A percentile compares a stretch with the other conserved stretches of the same genome.
Conservation (phyloP, 2,113 vertebrate species). For the Bubo scandiacus region DNA sequence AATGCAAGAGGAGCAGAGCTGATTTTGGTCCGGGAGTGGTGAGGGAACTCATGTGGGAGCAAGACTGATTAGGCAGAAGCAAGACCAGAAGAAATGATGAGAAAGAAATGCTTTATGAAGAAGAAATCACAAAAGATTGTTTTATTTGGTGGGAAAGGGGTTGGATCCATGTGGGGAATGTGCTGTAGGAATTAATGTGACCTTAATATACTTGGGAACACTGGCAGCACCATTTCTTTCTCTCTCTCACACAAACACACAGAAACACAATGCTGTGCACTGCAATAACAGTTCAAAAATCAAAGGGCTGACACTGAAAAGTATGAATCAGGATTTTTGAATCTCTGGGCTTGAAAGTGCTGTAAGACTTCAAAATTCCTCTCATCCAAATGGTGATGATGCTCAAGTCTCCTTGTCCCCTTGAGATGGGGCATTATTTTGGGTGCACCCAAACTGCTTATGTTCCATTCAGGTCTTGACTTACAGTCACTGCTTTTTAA, state of each 20-base stretch:
- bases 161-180: fast-evolving
- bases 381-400: not conserved
- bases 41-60: not conserved
- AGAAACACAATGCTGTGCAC: not conserved
- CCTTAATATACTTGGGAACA: not conserved
- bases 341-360: not conserved
- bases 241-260: not conserved
- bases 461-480: not conserved
- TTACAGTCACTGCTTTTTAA: not conserved
- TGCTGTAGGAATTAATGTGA: not conserved
- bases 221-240: not conserved
- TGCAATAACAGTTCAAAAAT: not conserved
- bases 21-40: not conserved
- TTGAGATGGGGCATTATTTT: not conserved
- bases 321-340: not conserved
- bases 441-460: not conserved
- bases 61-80: not conserved
- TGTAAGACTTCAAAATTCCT: not conserved
- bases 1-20: not conserved
- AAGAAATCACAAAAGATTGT: not conserved
- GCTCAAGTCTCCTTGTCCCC: not conserved
- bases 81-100: not conserved
- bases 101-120: not conserved
- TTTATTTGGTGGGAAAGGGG: not conserved
- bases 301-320: not conserved